Base-by-base conservation (phyloP, 2,797 vertebrate species). In the Phylloscopus collybita region DNA sequence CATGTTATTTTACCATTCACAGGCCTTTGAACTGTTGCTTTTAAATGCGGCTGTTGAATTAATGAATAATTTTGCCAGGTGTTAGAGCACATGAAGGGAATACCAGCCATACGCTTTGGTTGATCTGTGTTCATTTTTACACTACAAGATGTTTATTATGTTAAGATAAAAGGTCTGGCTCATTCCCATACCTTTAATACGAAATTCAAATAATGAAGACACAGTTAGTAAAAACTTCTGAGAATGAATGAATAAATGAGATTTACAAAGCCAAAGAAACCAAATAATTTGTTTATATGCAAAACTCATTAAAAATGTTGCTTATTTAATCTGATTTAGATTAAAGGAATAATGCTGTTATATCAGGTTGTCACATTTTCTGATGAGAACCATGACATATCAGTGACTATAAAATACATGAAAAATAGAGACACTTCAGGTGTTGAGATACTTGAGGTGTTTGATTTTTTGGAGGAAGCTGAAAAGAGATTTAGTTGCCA, bases 31-130 rank as follows among this genome's bases (percentile, higher is more conserved):
- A 98, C 98, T 98, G 92, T 97, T 97, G 97, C 97, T 98, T 98
- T 98, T 97, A 98, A 98, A 98, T 97, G 96, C 97, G 98, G 97
- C 97, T 98, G 98, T 98, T 98, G 98, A 98, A 98, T 98, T 98
- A 98, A 98, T 98, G 98, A 98, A 98, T 98, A 98, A 98, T 98
- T 98, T 98, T 98, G 97, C 98, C 98, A 98, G 97, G 98, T 98
- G 98, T 98, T 97, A 96, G 96, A 96, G 95, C 53, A 89, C 85
- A 91, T 92, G 95, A 96, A 89, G 92, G 74, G 89, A 96, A 95
- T 92, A 97, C 93, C 94, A 97, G 96, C 79, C 90, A 59, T 57
- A 89, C 7, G 9, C 80, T 73, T 95, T 44, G 51, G 69, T 86
- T 90, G 83, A 94, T 96, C 95, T 94, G 89, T 74, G 70, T 91